Evolutionary conservation across 1,140 invertebrate genomes (phyloP), one percentile per base, ranked within the genome.

Genomic region (Thaumatotibia leucotreta): DNA sequence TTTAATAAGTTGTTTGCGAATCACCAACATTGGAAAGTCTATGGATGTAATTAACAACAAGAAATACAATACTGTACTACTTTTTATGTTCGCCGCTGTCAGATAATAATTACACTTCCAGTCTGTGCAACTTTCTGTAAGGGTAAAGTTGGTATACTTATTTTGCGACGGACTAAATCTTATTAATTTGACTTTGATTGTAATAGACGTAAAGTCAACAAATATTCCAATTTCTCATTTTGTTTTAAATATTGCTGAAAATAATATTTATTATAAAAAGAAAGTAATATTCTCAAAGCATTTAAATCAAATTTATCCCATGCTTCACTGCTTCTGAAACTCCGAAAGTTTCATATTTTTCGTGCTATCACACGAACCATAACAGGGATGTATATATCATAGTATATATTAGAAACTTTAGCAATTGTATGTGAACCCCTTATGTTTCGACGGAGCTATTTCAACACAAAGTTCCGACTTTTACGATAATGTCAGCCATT

Each of bases 401-500:
- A 81, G 82, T 90, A 88, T 90, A 88, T 82, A 84, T 86, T 83
- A 86, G 72, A 87, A 90, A 90, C 77, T 90, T 88, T 77, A 82
- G 84, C 88, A 90, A 90, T 90, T 79, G 88, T 88, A 88, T 81
- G 77, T 79, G 84, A 85, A 82, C 85, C 86, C 86, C 88, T 88
- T 88, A 88, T 90, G 88, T 90, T 89, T 88, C 80, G 84, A 66
- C 68, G 77, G 77, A 78, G 86, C 83, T 84, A 80, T 88, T 84
- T 78, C 82, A 80, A 87, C 81, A 79, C 80, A 86, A 89, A 90
- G 84, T 90, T 86, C 74, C 84, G 72, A 84, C 88, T 90, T 90
- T 90, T 90, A 90, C 88, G 88, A 88, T 90, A 88, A 90, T 90
- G 85, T 84, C 86, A 88, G 85, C 83, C 88, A 83, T 90, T 88